These are phyloP conservation scores for Acromyrmex heyeri DNA, from an alignment of 1,140 invertebrate genomes.

Conservation along the genomic window DNA sequence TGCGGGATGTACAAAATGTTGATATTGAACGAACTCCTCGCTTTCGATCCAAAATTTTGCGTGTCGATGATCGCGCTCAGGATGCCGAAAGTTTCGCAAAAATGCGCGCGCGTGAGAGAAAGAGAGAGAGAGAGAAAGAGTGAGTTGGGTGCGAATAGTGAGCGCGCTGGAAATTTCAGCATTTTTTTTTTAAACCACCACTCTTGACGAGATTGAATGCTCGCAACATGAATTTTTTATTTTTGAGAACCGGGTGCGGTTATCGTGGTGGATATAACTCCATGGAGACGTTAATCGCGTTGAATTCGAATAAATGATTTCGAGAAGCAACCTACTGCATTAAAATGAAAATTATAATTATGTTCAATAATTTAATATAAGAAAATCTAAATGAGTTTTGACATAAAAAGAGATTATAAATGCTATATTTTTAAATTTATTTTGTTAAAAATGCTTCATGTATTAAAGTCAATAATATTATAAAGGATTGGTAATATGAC, in stretches of 20 bases:
- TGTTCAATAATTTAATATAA: background rate
- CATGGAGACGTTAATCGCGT: conserved; percentile 16
- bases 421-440: background rate
- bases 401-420: background rate
- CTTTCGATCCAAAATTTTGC: conserved; percentile 55
- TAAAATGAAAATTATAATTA: conserved; percentile 13
- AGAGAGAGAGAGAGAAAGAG: background rate
- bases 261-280: background rate
- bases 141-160: background rate
- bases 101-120: conserved; percentile 3
- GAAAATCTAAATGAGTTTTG: background rate
- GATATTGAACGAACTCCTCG: conserved; percentile 45
- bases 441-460: background rate
- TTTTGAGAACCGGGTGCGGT: background rate
- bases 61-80: conserved; percentile 59
- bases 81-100: conserved; percentile 43
- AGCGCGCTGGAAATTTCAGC: conserved; percentile 29
- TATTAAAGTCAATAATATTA: background rate
- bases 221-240: conserved; percentile 28
- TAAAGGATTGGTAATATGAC: background rate
- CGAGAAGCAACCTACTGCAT: background rate
- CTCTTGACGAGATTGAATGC: conserved; percentile 36
- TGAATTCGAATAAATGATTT: background rate
- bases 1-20: conserved; percentile 59
- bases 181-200: conserved; percentile 35